Conservation (phyloP, 2,888 invertebrate genomes). For the Meloe dianella region DNA sequence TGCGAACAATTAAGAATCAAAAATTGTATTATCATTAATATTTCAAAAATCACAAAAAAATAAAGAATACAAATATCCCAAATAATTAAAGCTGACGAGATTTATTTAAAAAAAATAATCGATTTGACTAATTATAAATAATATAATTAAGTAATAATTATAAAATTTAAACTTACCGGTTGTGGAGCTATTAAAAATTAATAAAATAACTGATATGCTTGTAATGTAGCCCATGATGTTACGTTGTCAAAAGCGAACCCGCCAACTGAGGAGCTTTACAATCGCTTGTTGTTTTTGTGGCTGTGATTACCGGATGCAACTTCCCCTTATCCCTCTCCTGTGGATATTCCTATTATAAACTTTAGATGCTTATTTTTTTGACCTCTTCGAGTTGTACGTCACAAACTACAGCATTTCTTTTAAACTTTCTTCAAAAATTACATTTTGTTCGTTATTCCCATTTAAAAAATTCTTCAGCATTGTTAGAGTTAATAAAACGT, state of each 20-base stretch:
- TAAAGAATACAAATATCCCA: no score
- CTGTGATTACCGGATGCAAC: conserved; percentile 51
- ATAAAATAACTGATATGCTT: conserved; percentile 34
- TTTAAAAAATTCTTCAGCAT: no score
- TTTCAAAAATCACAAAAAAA: no score
- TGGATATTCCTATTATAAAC: conserved; percentile 41
- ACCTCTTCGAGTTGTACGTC: conserved; percentile 27
- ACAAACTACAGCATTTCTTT: not conserved
- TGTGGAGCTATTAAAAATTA: conserved; percentile 34
- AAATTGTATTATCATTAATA: not conserved
- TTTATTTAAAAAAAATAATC: no score
- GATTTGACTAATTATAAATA: conserved; percentile 16
- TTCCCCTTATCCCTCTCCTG: conserved; percentile 41
- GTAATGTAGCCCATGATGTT: conserved; percentile 37
- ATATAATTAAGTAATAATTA: conserved; percentile 10
- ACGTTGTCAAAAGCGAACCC: conserved; percentile 36
- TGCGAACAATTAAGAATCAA: not conserved
- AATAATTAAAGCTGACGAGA: no score
- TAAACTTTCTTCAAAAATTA: not conserved
- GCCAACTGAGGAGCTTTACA: conserved; percentile 47
- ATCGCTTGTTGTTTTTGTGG: conserved; percentile 51
- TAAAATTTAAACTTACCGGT: conserved; percentile 37
- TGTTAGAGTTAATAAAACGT: no score
- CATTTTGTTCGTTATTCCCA: not conserved
- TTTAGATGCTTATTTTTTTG: conserved; percentile 37